These are phyloP conservation scores for Drosophila quinaria DNA, from an alignment of 2,888 invertebrate species.

Conservation along the genomic window DNA sequence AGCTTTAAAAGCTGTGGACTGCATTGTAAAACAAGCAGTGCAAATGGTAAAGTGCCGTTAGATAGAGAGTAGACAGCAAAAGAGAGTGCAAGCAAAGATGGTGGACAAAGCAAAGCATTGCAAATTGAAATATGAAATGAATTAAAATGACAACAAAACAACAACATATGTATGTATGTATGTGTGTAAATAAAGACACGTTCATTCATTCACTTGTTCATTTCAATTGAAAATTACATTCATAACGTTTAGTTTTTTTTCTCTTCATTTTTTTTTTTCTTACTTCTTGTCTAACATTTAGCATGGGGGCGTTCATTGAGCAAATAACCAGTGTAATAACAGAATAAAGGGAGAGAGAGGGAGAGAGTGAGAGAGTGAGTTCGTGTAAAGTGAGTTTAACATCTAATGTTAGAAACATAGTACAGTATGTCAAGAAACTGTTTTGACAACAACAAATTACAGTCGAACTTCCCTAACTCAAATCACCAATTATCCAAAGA, in stretches of 20 bases:
- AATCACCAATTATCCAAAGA: too few species aligned
- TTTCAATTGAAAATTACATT: slow-evolving; percentile 30
- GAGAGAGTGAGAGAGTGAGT: neutral
- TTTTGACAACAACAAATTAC: too few species aligned
- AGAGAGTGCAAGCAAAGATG: slow-evolving; percentile 10
- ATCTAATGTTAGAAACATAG: neutral
- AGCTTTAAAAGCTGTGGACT: slow-evolving; percentile 2
- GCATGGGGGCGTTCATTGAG: slow-evolving; percentile 24
- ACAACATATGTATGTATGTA: neutral
- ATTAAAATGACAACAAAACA: slow-evolving; percentile 10
- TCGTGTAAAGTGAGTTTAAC: neutral
- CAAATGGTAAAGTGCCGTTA: slow-evolving; percentile 15
- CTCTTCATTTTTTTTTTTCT: neutral
- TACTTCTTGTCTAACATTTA: slow-evolving; percentile 8
- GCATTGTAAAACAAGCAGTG: slow-evolving; percentile 18
- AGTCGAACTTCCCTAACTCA: too few species aligned
- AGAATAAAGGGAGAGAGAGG: neutral
- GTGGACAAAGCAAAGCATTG: slow-evolving; percentile 16
- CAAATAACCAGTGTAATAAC: neutral
- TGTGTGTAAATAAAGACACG: neutral
- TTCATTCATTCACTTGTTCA: slow-evolving; percentile 19
- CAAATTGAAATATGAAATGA: slow-evolving; percentile 14
- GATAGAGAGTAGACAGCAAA: neutral
- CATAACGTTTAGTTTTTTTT: slow-evolving; percentile 4
- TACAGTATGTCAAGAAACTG: neutral